Evolutionary conservation across 2,113 vertebrate species (phyloP).

Genomic region (Danionella cerebrum): DNA sequence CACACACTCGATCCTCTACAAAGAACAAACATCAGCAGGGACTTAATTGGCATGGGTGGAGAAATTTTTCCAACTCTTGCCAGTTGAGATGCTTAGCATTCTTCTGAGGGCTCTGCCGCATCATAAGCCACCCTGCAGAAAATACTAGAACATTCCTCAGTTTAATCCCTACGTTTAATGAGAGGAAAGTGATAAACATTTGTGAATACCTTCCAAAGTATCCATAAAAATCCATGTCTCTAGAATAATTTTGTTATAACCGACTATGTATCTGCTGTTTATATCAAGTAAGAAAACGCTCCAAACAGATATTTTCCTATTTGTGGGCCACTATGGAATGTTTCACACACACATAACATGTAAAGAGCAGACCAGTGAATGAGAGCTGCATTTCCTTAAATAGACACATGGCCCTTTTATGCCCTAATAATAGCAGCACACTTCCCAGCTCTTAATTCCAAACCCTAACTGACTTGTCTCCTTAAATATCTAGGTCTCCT

Average conservation of each 20-base stretch:
- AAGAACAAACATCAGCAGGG: conserved; percentile 33
- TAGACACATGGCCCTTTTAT: conserved; percentile 33
- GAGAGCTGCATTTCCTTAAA: conserved; percentile 40
- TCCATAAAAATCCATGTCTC: too few species aligned
- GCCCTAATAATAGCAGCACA: conserved; percentile 35
- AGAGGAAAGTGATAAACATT: conserved; percentile 6
- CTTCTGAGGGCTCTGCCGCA: conserved; percentile 39
- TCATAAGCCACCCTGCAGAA: conserved; percentile 22
- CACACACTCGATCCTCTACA: not conserved
- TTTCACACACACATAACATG: not conserved
- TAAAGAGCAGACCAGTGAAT: not conserved
- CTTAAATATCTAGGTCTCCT: not conserved
- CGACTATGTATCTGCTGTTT: too few species aligned
- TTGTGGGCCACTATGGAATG: not conserved
- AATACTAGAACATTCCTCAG: not conserved
- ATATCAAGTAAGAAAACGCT: too few species aligned
- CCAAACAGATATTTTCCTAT: not conserved
- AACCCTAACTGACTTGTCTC: not conserved
- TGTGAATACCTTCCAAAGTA: not conserved
- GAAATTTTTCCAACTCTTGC: conserved; percentile 22
- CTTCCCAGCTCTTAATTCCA: conserved; percentile 23
- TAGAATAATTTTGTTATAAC: too few species aligned
- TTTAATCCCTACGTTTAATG: not conserved
- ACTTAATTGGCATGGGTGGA: conserved; percentile 16
- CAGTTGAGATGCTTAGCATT: conserved; percentile 36